Evolutionary conservation across 2,888 invertebrate genomes (phyloP).

Genomic region (Agrochola lychnidis): DNA sequence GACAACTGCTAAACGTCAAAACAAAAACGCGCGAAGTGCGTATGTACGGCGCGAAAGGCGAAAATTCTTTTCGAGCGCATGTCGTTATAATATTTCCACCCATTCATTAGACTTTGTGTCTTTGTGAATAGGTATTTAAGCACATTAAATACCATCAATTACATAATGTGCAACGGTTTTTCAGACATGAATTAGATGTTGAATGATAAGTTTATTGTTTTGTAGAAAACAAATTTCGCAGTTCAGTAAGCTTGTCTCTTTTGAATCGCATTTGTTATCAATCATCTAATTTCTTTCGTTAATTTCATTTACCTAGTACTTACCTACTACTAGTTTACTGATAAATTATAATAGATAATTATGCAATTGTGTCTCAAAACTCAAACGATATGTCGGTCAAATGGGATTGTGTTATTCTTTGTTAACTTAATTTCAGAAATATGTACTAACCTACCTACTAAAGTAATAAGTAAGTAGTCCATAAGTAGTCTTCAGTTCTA

Average conservation of each 20-base stretch:
- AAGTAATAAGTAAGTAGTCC: not conserved
- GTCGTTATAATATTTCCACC: slow-evolving; percentile 34
- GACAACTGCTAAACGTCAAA: slow-evolving; percentile 82
- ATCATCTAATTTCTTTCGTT: not conserved
- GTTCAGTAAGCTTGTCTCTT: not conserved
- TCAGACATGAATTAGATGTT: not conserved
- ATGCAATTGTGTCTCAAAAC: not conserved
- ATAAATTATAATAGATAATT: not conserved
- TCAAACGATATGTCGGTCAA: not conserved
- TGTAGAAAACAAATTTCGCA: not conserved
- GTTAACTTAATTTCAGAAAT: not conserved
- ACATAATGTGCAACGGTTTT: not conserved
- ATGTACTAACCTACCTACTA: not conserved
- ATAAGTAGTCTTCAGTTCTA: not conserved
- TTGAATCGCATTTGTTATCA: not conserved
- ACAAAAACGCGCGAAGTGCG: slow-evolving; percentile 76
- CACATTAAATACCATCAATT: slow-evolving; percentile 3
- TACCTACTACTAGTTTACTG: not conserved
- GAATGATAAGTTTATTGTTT: not conserved
- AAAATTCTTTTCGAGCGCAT: slow-evolving; percentile 67
- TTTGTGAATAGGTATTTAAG: not conserved
- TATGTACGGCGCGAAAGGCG: slow-evolving; percentile 67
- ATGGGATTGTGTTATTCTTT: not conserved
- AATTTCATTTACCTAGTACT: not conserved
- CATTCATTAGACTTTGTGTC: slow-evolving; percentile 20